These are phyloP conservation scores for Petrocephalus sullivani DNA, from an alignment of 2,797 vertebrate species.

Conservation along the genomic window DNA sequence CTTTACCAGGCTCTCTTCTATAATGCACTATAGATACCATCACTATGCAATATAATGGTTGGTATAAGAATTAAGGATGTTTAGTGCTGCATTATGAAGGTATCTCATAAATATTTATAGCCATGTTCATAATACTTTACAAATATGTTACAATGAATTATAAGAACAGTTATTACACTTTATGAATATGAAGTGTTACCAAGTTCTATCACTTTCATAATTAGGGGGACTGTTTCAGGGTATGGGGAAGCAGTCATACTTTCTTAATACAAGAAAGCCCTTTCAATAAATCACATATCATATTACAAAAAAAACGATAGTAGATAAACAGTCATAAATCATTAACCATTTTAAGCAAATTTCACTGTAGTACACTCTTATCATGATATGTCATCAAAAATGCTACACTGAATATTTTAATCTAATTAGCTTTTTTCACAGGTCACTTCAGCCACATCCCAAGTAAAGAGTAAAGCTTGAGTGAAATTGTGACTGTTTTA, in stretches of 20 bases:
- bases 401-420: background rate
- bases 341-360: background rate
- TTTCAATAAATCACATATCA: background rate
- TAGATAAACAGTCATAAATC: background rate
- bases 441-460: background rate
- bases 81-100: too few relatives aligned
- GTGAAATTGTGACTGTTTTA: conserved; percentile 63
- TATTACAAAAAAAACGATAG: background rate
- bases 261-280: background rate
- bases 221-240: background rate
- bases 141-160: too few relatives aligned
- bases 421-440: background rate
- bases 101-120: too few relatives aligned
- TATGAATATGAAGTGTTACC: too few relatives aligned
- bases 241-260: background rate
- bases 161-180: too few relatives aligned
- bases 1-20: too few relatives aligned
- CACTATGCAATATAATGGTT: too few relatives aligned
- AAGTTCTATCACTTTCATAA: background rate
- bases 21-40: too few relatives aligned
- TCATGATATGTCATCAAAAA: background rate
- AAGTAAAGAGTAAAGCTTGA: conserved; percentile 16
- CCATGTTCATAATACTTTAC: too few relatives aligned
- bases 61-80: too few relatives aligned
- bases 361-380: background rate